Base-by-base conservation (phyloP, 2,888 invertebrate genomes). In the Athalia circularis region DNA sequence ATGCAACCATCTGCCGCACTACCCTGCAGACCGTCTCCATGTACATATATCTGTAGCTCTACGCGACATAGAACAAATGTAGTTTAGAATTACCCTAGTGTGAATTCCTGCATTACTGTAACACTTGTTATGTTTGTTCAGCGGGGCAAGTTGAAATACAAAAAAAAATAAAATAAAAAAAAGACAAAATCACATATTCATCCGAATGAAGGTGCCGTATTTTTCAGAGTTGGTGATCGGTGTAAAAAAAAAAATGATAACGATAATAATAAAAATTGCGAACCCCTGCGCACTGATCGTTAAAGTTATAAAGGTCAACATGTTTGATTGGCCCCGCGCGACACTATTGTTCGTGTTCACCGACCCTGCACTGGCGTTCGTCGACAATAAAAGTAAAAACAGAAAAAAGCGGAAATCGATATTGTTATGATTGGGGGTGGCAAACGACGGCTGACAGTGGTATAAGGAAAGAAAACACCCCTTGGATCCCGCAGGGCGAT, bases 1-100 rank as follows among this genome's bases (percentile, higher is more conserved):
- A 81, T 82, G 80, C 82, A 80, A 80, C 79, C 80, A 80, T 84
- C 82, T 81, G 81, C 79, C 80, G 77, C 80, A 29, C 29, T 29
- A 29, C 29, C 29, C 29, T 29, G 29, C 29, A 29, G 65, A 76
- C 79, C 77, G 70, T 62, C 72, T 65, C 29, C 67, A 29, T 62
- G 75, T 75, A 52, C 62, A 15, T 43, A 29, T 43, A 52, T n/a
- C 11, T 75, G 3, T 11, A 64, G 59, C 29, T 29, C 29, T 29
- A 29, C 29, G 2, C 29, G 2, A 29, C 29, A 2, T 29, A 29
- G 29, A 29, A 29, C 29, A 29, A 29, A 29, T 29, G 29, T 29
- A 29, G 29, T 29, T 29, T 29, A 29, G 29, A 29, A 29, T 29
- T 29, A 29, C 29, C 29, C 29, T 29, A 29, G 29, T 29, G 29